phyloP scores from a whole-genome alignment of 2,113 vertebrate species.

The Sinocyclocheilus anshuiensis region DNA sequence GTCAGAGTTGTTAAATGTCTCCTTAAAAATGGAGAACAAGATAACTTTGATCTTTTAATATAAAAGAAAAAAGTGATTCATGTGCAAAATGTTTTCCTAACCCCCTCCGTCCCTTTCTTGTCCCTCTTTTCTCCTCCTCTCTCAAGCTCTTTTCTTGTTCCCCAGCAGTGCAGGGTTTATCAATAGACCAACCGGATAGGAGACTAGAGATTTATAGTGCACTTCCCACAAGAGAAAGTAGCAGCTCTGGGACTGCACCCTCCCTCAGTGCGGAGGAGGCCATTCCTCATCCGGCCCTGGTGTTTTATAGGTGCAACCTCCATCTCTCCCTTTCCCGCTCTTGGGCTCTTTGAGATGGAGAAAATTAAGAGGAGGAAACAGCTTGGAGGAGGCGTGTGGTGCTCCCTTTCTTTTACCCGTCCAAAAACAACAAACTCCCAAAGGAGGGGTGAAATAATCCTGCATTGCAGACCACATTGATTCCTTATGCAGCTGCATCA shows the following conservation, averaged over 20 bases:
- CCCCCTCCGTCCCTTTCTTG: neutral
- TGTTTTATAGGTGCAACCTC: constrained; percentile 59
- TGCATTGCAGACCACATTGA: constrained; percentile 36
- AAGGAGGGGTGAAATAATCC: neutral
- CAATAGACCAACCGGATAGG: constrained; percentile 60
- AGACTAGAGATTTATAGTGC: constrained; percentile 62
- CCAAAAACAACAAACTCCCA: constrained; percentile 12
- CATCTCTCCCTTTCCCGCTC: constrained; percentile 23
- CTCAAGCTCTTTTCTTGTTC: constrained; percentile 8
- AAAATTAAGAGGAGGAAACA: constrained; percentile 30
- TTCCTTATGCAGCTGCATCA: constrained; percentile 22
- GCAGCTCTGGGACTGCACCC: constrained; percentile 37
- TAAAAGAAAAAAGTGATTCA: constrained; percentile 7
- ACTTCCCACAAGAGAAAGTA: constrained; percentile 52
- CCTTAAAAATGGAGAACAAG: neutral
- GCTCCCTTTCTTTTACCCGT: constrained; percentile 16
- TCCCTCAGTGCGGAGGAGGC: constrained; percentile 37
- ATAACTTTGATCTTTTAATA: constrained; percentile 19
- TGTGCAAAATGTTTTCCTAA: constrained; percentile 4
- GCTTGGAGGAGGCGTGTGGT: neutral
- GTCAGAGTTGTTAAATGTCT: constrained; percentile 1
- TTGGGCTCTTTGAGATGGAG: neutral
- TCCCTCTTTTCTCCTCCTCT: constrained; percentile 9
- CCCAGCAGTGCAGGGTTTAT: constrained; percentile 58
- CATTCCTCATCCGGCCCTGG: constrained; percentile 57